Conservation (phyloP, 2,797 vertebrate genomes). For the Craterocephalus amniculus region DNA sequence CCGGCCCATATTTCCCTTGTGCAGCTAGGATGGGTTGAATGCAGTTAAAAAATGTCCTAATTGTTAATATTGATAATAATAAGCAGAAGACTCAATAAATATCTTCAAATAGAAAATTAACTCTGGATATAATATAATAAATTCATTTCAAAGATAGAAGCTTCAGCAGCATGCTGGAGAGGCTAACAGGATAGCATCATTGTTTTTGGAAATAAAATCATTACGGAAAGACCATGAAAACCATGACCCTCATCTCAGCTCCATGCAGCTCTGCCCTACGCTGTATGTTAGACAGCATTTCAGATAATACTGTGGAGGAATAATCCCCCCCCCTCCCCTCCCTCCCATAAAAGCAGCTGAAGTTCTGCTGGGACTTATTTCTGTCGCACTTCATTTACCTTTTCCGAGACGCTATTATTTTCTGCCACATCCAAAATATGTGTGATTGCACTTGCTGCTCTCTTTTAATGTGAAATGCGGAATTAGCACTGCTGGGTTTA, state of each 20-base stretch:
- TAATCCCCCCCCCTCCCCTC: not conserved
- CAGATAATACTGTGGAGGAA: not conserved
- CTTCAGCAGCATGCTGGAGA: too few species aligned
- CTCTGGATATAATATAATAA: too few species aligned
- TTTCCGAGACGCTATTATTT: slow-evolving; percentile 5
- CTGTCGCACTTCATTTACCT: slow-evolving; percentile 6
- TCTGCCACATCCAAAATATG: slow-evolving; percentile 19
- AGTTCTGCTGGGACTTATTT: slow-evolving; percentile 7
- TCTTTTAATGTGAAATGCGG: slow-evolving; percentile 3
- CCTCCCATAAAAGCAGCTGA: not conserved
- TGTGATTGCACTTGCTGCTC: slow-evolving; percentile 12
- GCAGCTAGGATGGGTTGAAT: too few species aligned
- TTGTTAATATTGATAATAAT: too few species aligned
- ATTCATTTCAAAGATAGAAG: too few species aligned
- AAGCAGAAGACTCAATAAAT: too few species aligned
- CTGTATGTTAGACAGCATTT: not conserved
- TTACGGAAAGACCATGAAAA: too few species aligned
- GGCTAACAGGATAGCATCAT: too few species aligned
- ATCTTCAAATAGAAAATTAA: too few species aligned
- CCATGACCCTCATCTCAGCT: not conserved
- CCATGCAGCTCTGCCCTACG: not conserved
- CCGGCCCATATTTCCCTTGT: too few species aligned
- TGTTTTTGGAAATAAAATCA: too few species aligned
- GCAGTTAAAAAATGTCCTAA: too few species aligned
- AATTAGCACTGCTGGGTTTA: slow-evolving; percentile 20